These are phyloP conservation scores for Isoperla grammatica DNA, from an alignment of 2,888 invertebrate species.

Conservation along the genomic window DNA sequence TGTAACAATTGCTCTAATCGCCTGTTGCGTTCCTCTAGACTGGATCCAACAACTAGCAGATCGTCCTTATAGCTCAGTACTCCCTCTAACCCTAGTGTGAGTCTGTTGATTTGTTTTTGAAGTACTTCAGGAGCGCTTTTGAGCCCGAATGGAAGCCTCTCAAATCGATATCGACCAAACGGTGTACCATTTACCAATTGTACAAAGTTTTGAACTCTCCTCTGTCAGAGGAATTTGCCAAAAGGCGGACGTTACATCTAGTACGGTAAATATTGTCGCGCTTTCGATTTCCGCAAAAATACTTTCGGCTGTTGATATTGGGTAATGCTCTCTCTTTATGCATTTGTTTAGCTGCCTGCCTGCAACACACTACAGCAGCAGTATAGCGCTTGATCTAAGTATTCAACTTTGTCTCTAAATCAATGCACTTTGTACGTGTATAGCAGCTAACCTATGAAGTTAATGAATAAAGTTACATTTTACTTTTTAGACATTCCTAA, in stretches of 20 bases:
- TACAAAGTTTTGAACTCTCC: constrained; percentile 15
- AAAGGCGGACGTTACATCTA: constrained; percentile 21
- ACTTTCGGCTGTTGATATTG: not conserved
- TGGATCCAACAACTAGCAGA: constrained; percentile 32
- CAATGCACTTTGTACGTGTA: too few relatives aligned
- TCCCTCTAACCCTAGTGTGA: constrained; percentile 28
- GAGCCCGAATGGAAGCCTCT: constrained; percentile 23
- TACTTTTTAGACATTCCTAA: too few relatives aligned
- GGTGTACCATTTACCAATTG: constrained; percentile 21
- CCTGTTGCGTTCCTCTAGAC: constrained; percentile 30
- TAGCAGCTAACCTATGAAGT: too few relatives aligned
- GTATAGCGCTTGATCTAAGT: too few relatives aligned
- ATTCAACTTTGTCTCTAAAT: too few relatives aligned
- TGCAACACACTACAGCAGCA: too few relatives aligned
- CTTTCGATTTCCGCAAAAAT: not conserved
- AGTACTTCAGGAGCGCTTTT: constrained; percentile 24
- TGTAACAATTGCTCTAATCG: constrained; percentile 30
- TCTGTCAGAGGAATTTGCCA: constrained; percentile 19
- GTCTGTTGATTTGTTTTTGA: constrained; percentile 29
- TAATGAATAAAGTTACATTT: too few relatives aligned
- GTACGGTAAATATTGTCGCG: constrained; percentile 13
- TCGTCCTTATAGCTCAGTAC: constrained; percentile 34
- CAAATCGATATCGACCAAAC: constrained; percentile 22
- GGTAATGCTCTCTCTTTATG: constrained; percentile 11
- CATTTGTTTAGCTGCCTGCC: constrained; percentile 1